Evolutionary conservation across 2,888 invertebrate species (phyloP), one percentile per base, ranked within the genome.

Genomic region (Chrysina gloriosa): DNA sequence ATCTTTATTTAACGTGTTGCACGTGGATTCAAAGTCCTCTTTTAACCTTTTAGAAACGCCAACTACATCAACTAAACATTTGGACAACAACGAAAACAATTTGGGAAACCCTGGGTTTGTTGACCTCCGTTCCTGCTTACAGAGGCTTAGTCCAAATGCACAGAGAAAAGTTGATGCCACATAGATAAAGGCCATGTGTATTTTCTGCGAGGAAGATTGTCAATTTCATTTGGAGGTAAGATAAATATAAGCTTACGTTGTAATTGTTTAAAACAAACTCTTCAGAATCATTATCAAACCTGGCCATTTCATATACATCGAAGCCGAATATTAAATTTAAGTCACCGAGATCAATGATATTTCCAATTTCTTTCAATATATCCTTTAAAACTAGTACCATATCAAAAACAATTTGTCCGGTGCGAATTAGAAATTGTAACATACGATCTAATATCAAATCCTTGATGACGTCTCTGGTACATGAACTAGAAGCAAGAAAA

Each of bases 151-250:
- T 9, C 68, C 65, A 19, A 68, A 36, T 7, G 39, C 65, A 48
- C 64, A 65, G 5, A 68, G 25, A n/a, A 65, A 45, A 2, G 65
- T 64, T 36, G 68, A 68, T n/a, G 45, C 29, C n/a, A 52, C 42
- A 16, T 65, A 68, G 23, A 65, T 23, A n/a, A 58, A 58, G 3
- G 42, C 23, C 54, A 68, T 64, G 34, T 63, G 34, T n/a, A 64
- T 21, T 34, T 29, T 56, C 66, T 66, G 27, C 6, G n/a, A n/a
- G n/a, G n/a, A 65, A 65, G 21, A 21, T 39, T 11, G 3, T 2
- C 5, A 31, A 34, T 6, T 36, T 3, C 14, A 23, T 47, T 47
- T 0, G 2, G 11, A n/a, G 2, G 14, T 36, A 31, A 56, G 4
- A n/a, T 27, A 52, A 31, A 23, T 58, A 3, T 9, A 16, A 52